phyloP scores from a whole-genome alignment of 2,797 vertebrate species.

The Bradypodion ventrale region DNA sequence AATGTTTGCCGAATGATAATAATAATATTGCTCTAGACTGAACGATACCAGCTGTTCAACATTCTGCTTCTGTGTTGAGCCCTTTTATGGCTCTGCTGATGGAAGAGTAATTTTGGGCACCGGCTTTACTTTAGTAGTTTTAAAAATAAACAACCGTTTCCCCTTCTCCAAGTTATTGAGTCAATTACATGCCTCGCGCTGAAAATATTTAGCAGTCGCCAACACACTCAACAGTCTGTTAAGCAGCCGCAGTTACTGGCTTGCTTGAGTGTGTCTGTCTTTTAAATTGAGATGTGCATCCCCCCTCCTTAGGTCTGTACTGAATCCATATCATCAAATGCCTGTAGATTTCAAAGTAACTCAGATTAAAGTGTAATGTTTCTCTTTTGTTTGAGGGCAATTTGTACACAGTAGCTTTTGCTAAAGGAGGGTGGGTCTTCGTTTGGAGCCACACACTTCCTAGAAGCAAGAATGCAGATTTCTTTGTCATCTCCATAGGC shows the following conservation, averaged over 20 bases:
- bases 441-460: neutral
- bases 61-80: slow-evolving; percentile 62
- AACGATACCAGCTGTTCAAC: slow-evolving; percentile 64
- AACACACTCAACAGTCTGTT: slow-evolving; percentile 13
- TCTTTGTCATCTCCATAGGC: no score
- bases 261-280: neutral
- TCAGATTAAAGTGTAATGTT: neutral
- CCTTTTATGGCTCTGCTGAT: slow-evolving; percentile 68
- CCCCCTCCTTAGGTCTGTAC: neutral
- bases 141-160: slow-evolving; percentile 61
- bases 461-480: neutral
- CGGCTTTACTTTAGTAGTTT: slow-evolving; percentile 45
- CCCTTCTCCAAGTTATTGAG: slow-evolving; percentile 35
- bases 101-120: slow-evolving; percentile 58
- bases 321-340: neutral
- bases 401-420: neutral
- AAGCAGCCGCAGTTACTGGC: slow-evolving; percentile 23
- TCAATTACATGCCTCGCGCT: slow-evolving; percentile 51
- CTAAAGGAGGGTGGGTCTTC: neutral
- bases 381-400: neutral
- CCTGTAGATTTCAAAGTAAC: no score
- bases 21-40: slow-evolving; percentile 40
- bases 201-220: slow-evolving; percentile 60
- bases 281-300: neutral
- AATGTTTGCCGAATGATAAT: slow-evolving; percentile 35